Base-by-base conservation (phyloP, 2,888 invertebrate species). In the Unio pictorum region DNA sequence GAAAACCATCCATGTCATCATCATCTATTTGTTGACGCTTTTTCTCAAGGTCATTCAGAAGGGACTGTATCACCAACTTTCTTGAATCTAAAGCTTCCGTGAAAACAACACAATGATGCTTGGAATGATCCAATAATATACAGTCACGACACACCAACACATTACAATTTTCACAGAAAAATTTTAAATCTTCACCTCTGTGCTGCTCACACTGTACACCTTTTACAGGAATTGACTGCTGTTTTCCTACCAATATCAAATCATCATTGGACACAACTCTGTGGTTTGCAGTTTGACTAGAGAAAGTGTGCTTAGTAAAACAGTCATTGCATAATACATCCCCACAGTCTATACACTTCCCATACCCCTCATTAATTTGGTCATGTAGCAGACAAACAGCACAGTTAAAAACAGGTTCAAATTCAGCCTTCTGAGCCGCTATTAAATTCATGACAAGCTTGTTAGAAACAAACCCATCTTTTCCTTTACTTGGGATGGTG, bases 251-350 rank as follows among this genome's bases (percentile, higher is more conserved):
- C 20, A 26, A n/a, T 45, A 30, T 55, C 4, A 68, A 26, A 61
- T 74, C 72, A 45, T 74, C 68, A 15, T 73, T 54, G 28, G 75
- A 58, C 1, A 74, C 65, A 55, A 81, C 75, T 54, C 62, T 77
- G 58, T 81, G 81, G 57, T 73, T 74, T 2, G 74, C 73, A 59
- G 79, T 79, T 28, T 67, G 75, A 5, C 79, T 60, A 20, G 81
- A 74, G 61, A 74, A 79, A n/a, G 73, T 77, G 66, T 81, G 81
- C 55, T 75, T 78, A 45, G 75, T 69, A 66, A 75, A 72, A 69
- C 81, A 81, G 20, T 74, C 72, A 55, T 73, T 61, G 65, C 81
- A 81, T 54, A 81, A 68, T 28, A 61, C 55, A 61, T 81, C 79
- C 28, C 69, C 74, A 66, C 81, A 81, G 58, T 79, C 79, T n/a